Base-by-base conservation (phyloP, 2,888 invertebrate species). In the Crocallis elinguaria region DNA sequence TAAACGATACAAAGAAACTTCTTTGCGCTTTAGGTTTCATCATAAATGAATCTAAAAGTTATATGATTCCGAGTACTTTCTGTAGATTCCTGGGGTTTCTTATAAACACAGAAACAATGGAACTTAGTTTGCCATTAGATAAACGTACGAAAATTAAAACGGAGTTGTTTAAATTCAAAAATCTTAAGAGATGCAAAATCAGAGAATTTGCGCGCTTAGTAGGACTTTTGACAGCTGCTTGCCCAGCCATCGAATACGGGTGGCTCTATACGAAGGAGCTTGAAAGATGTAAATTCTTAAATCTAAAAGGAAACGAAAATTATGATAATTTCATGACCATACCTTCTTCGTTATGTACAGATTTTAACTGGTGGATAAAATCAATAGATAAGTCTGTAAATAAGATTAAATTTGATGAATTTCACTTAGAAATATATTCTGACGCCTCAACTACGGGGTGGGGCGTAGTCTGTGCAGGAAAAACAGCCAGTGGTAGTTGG, bases 191-290 rank as follows among this genome's bases (percentile, higher is more conserved):
- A 4, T 70, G 61, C 9, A 62, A 53, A 50, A 61, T 67, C 8
- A 38, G 61, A 37, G 27, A 56, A 4, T 62, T 65, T 27, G 60
- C 72, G 1, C 49, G 55, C 4, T 12, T 69, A 0, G 5, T 66
- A 13, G 68, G 69, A 0, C 39, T 59, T 14, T 49, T 75, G 30
- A 53, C 60, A 2, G 57, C 73, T 0, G 60, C 61, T 32, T 75
- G 71, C 32, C 73, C 72, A 11, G 73, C 67, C 1, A 57, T 71
- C 9, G 63, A 69, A 39, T 74, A 74, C 44, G 67, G 71, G 2
- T 69, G 62, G 64, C 52, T 73, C 8, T 66, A 73, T n/a, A 69
- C 71, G 0, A 75, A 74, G 50, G 7, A 50, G 0, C 16, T 71
- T 6, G 70, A 71, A 51, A 33, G 60, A 0, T 14, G 42, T 9